phyloP scores from a whole-genome alignment of 2,888 invertebrate genomes.

The Drosophila diplacantha region DNA sequence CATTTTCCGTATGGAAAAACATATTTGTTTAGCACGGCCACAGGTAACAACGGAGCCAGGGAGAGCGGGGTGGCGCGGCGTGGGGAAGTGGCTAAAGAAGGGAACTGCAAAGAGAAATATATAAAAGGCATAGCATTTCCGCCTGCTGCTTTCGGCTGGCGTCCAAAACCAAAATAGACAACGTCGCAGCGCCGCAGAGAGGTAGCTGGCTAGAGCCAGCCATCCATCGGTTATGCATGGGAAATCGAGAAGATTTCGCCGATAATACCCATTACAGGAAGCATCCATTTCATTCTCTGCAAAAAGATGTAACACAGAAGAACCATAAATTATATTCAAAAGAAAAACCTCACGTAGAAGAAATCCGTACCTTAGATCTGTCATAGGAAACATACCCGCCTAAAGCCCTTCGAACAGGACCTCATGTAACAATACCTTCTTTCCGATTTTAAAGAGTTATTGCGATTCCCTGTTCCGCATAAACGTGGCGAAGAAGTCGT shows the following conservation, averaged over 20 bases:
- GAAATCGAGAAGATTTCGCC: background rate
- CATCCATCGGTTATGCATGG: slow-evolving; percentile 17
- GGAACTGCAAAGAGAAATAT: slow-evolving; percentile 43
- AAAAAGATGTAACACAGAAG: background rate
- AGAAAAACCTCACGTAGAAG: background rate
- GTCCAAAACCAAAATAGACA: slow-evolving; percentile 67
- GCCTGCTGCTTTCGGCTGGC: slow-evolving; percentile 53
- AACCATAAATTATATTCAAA: background rate
- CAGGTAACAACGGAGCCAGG: slow-evolving; percentile 51
- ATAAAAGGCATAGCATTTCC: slow-evolving; percentile 64
- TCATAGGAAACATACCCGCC: background rate
- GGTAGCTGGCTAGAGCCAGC: slow-evolving; percentile 18
- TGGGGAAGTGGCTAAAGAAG: slow-evolving; percentile 16
- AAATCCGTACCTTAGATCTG: background rate
- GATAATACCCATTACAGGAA: background rate
- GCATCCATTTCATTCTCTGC: background rate
- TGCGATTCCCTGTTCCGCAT: slow-evolving; percentile 6
- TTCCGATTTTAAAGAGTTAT: background rate
- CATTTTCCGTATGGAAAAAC: slow-evolving; percentile 6
- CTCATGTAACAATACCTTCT: background rate
- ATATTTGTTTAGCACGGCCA: slow-evolving; percentile 46
- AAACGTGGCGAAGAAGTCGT: slow-evolving; percentile 21
- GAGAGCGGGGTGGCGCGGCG: background rate
- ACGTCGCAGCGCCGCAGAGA: slow-evolving; percentile 37
- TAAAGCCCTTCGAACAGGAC: background rate